Evolutionary conservation across 2,888 invertebrate species (phyloP).

Genomic region (Gryllus longicercus): DNA sequence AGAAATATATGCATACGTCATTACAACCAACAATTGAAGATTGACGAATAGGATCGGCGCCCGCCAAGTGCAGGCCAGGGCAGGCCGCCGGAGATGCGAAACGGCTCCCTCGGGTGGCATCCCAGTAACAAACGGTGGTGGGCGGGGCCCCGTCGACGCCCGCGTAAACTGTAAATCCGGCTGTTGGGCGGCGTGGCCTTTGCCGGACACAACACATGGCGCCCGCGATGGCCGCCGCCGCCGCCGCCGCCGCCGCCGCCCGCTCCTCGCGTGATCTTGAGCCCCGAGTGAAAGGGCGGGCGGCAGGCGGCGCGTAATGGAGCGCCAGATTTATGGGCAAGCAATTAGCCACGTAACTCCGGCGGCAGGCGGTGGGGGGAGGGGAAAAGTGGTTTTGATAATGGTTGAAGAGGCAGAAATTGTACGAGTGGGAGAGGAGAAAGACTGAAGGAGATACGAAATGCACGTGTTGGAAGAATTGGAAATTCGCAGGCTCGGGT

Average conservation of each 20-base stretch:
- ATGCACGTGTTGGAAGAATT: too few relatives aligned
- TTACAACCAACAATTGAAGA: too few relatives aligned
- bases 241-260: neutral
- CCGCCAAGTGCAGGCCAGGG: neutral
- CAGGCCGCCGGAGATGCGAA: neutral
- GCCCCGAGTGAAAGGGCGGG: neutral
- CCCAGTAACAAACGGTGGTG: too few relatives aligned
- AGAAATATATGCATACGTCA: too few relatives aligned
- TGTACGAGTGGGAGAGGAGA: too few relatives aligned
- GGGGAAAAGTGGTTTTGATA: neutral
- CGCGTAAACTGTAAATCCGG: neutral
- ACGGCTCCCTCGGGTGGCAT: too few relatives aligned
- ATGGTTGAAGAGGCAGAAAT: too few relatives aligned
- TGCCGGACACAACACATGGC: neutral
- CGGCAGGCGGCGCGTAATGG: neutral
- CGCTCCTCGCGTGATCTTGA: neutral
- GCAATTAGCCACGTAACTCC: neutral
- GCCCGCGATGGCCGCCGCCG: neutral
- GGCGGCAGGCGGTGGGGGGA: neutral
- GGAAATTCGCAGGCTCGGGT: too few relatives aligned
- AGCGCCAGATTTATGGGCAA: neutral
- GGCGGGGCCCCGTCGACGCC: neutral
- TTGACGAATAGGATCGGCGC: too few relatives aligned
- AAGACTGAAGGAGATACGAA: too few relatives aligned
- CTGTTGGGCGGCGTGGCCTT: slow-evolving; percentile 5